These are phyloP conservation scores for Drosophila kuntzei DNA, from an alignment of 2,888 invertebrate species.

Conservation along the genomic window DNA sequence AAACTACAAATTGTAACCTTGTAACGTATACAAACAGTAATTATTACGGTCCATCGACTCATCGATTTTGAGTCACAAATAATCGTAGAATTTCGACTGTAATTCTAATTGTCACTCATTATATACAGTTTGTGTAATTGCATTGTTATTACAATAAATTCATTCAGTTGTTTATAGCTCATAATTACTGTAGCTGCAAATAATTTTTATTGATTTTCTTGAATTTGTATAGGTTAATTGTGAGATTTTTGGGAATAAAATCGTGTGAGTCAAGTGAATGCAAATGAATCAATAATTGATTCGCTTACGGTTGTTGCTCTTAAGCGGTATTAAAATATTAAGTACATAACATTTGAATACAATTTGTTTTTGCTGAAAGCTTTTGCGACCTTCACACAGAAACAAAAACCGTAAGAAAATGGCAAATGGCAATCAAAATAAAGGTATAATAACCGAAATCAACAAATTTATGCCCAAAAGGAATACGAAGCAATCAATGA, in stretches of 20 bases:
- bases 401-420: slow-evolving; percentile 11
- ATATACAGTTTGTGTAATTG: not conserved
- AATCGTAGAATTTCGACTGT: not conserved
- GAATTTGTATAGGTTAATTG: slow-evolving; percentile 6
- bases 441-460: slow-evolving; percentile 30
- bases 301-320: slow-evolving; percentile 6
- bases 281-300: slow-evolving; percentile 34
- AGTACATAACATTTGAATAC: slow-evolving; percentile 14
- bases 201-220: slow-evolving; percentile 1
- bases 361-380: slow-evolving; percentile 10
- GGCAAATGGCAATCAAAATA: slow-evolving; percentile 34
- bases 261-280: slow-evolving; percentile 14
- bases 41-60: not conserved
- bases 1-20: slow-evolving; percentile 2
- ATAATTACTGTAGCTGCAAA: not conserved
- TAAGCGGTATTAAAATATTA: slow-evolving; percentile 25
- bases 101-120: slow-evolving; percentile 6
- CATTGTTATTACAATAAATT: not conserved
- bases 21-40: slow-evolving; percentile 3
- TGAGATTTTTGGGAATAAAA: slow-evolving; percentile 4
- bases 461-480: slow-evolving; percentile 38
- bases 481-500: slow-evolving; percentile 39
- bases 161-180: slow-evolving; percentile 7
- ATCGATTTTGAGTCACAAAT: slow-evolving; percentile 7
- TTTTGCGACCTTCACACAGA: slow-evolving; percentile 31